Base-by-base conservation (phyloP, 2,113 vertebrate species). In the Eublepharis macularius region DNA sequence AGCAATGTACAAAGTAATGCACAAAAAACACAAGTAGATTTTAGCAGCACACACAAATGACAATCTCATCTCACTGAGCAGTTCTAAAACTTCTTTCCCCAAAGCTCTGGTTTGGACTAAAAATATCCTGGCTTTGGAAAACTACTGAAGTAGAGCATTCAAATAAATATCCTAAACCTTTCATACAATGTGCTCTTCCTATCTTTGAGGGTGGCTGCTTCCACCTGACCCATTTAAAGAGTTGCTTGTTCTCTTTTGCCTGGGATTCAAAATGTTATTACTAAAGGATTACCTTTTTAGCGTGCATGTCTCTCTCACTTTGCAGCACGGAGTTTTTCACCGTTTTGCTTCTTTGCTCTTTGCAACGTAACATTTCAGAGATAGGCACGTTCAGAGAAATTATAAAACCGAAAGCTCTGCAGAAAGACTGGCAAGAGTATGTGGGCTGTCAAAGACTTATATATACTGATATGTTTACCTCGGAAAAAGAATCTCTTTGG, bases 391-490 rank as follows among this genome's bases (percentile, higher is more conserved):
- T 32, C 41, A 36, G 3, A 29, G 54, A 66, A 16, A 49, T 83
- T 14, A 75, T 63, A 17, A 65, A 76, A 47, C n/a, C 24, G 41
- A 36, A 75, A 47, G 72, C 41, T 5, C 54, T 49, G 21, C 6
- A 66, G 32, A 65, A 24, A 32, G 41, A 57, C 32, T 39, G 39
- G 51, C 2, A 7, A 75, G 72, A 76, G 26, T 36, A 14, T 5
- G 41, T 49, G 43, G 21, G 57, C 12, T 70, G 80, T 34, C 66
- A 70, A 39, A 81, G 29, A 51, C 43, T 26, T 19, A 82, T 86
- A 86, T 34, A 39, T n/a, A 74, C 49, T 89, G 90, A 91, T 89
- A 87, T 70, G 86, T n/a, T 1, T 9, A 63, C 73, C 69, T 65
- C 76, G 8, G 87, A 84, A 83, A 72, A 41, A 32, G 80, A 87